Base-by-base conservation (phyloP, 2,888 invertebrate species). In the Lamellibrachia satsuma region DNA sequence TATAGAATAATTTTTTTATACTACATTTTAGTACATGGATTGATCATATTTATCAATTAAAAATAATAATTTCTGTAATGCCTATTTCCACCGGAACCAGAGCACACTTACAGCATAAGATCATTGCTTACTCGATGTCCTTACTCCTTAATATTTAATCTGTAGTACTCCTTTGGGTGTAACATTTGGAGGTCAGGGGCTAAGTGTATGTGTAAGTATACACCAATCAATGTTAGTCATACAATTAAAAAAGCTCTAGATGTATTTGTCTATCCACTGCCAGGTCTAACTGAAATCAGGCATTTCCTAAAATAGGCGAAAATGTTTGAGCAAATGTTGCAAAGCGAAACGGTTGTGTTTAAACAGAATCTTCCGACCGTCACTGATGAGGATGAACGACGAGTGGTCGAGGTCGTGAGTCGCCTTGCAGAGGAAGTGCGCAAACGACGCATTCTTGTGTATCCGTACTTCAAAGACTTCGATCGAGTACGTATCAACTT, bases 381-480 rank as follows among this genome's bases (percentile, higher is more conserved):
- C 93, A 94, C 94, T 92, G 95, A 94, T 2, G 94, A 93, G 2
- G 96, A 96, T 91, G 96, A 96, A 92, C 94, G 93, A 6, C 93
- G 95, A 55, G 92, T 96, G 6, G 92, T 93, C 39, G 93, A 94
- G 90, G 95, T 96, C 8, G 92, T 96, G 51, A 93, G 93, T 51
- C 94, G 95, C 92, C 95, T 96, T 11, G 93, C 94, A 1, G 95
- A 96, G 90, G 95, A 96, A 93, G 96, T 96, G 39, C 93, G 94
- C n/a, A 95, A 95, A 90, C 93, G 96, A n/a, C 93, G 96, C 90
- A 94, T 96, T 7, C 95, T 95, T 95, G 95, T 96, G 95, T 96
- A 96, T 93, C 95, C 96, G 52, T 96, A 96, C 94, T 96, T 96
- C 94, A 96, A 96, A 94, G 96, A 96, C 94, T 96, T 95, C 94